Conservation (phyloP, 37 sponge, comb jelly and placozoan genomes). For the Petrosia ficiformis region DNA sequence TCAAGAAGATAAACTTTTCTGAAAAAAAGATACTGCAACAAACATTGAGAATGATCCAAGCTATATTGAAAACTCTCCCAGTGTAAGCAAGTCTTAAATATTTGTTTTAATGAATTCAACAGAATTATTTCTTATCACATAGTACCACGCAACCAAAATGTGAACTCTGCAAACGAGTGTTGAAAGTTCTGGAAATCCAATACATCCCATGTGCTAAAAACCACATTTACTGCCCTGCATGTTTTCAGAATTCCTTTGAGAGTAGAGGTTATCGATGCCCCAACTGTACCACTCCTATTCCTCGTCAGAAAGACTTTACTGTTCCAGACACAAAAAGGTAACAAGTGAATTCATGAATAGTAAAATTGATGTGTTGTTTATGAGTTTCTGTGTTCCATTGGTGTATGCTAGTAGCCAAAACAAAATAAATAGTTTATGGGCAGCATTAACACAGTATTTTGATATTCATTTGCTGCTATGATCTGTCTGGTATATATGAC, state of each 20-base stretch:
- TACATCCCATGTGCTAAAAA: not conserved
- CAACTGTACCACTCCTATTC: not conserved
- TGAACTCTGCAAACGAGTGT: not conserved
- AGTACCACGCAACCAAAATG: not conserved
- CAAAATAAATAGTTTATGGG: too few species aligned
- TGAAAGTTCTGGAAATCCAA: not conserved
- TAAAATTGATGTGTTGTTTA: too few species aligned
- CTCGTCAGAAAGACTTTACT: not conserved
- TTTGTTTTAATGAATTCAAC: not conserved
- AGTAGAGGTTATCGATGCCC: not conserved
- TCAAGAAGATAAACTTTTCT: not conserved
- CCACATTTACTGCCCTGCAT: not conserved
- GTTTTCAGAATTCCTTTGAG: not conserved
- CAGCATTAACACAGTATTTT: too few species aligned
- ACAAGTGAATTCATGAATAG: not conserved
- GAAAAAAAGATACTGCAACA: not conserved
- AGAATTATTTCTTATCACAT: not conserved
- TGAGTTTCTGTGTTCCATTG: too few species aligned
- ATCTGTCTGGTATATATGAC: too few species aligned
- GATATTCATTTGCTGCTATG: too few species aligned
- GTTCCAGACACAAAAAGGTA: conserved; percentile 1
- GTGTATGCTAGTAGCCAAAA: too few species aligned
- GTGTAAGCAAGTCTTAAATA: not conserved
- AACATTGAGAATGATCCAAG: not conserved
- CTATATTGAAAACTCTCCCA: not conserved